Percentiles rank a stretch among this genome's conserved stretches.
Conservation (phyloP, 2,797 vertebrate species). For the Brotula barbata region DNA sequence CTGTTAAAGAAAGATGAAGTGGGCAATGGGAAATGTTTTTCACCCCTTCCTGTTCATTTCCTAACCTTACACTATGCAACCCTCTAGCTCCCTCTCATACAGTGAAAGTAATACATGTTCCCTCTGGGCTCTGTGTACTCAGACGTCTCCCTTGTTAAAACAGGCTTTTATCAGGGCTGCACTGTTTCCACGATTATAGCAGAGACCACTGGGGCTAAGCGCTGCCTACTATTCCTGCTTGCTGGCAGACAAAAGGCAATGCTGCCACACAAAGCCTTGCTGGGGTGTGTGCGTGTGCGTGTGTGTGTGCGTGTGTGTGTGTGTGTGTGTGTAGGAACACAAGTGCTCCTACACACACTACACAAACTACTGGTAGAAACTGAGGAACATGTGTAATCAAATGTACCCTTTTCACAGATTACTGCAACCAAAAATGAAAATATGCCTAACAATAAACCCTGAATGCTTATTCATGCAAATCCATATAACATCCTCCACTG, state of each 20-base stretch:
- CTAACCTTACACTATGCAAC: slow-evolving; percentile 30
- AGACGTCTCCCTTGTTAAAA: slow-evolving; percentile 49
- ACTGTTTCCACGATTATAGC: slow-evolving; percentile 60
- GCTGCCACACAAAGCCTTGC: slow-evolving; percentile 2
- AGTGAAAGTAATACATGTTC: slow-evolving; percentile 42
- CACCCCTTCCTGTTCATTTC: slow-evolving; percentile 18
- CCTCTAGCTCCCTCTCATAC: slow-evolving; percentile 29
- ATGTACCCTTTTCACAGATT: too few relatives aligned
- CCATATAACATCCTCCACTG: too few relatives aligned
- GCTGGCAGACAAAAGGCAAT: slow-evolving; percentile 30
- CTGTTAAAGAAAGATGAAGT: slow-evolving; percentile 18
- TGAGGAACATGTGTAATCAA: too few relatives aligned
- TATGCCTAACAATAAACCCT: too few relatives aligned
- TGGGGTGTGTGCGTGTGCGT: too few relatives aligned
- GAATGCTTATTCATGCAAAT: too few relatives aligned
- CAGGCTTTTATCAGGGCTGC: slow-evolving; percentile 51
- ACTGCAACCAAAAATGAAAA: too few relatives aligned
- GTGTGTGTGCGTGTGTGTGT: too few relatives aligned
- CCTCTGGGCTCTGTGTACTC: slow-evolving; percentile 25
- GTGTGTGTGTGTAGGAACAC: too few relatives aligned
- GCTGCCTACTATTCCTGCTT: slow-evolving; percentile 16
- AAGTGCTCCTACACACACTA: too few relatives aligned
- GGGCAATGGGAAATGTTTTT: slow-evolving; percentile 2
- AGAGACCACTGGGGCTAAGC: slow-evolving; percentile 42
- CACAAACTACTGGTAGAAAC: too few relatives aligned